Evolutionary conservation across 1,140 invertebrate genomes (phyloP), one percentile per base, ranked within the genome.

Genomic region (Camponotus vicinus): DNA sequence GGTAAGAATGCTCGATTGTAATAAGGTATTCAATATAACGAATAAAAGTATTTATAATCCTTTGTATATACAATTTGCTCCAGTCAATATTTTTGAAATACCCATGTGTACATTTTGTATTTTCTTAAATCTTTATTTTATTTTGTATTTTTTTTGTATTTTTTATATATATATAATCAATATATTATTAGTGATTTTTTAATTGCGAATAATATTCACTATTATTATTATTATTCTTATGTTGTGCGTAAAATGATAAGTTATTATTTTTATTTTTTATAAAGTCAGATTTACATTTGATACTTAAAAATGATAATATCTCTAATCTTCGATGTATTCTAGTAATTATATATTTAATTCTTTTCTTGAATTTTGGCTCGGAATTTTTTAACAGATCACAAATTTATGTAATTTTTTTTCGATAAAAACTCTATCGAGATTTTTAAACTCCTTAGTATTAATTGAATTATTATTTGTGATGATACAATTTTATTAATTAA

Each of bases 21-120:
- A 86, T 64, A 69, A 90, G 85, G 67, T 69, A 89, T 90, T 84
- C 88, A 87, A 15, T 89, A 63, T 90, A 90, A 82, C 37, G 69
- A 90, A 90, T 89, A 90, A 89, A 90, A 63, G 57, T 90, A 90
- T 90, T 90, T 90, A 90, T 89, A 89, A 37, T 86, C 86, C 71
- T 86, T 90, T 87, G 21, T 90, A 70, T 40, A 66, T 6, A 27
- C 11, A 59, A 6, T 18, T 61, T 55, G 27, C n/a, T 32, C 34
- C 3, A 3, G 42, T 40, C 34, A 45, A 32, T 64, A 37, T 13
- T 78, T 66, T 66, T 42, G 18, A 15, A 75, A 42, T 67, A 37
- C 1, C 5, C 8, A 66, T n/a, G 1, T n/a, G 15, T 4, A 15
- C 11, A 59, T 3, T 27, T 15, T 45, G 11, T 21, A 42, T 42